Evolutionary conservation across 2,888 invertebrate genomes (phyloP).

Genomic region (Euphydryas editha): DNA sequence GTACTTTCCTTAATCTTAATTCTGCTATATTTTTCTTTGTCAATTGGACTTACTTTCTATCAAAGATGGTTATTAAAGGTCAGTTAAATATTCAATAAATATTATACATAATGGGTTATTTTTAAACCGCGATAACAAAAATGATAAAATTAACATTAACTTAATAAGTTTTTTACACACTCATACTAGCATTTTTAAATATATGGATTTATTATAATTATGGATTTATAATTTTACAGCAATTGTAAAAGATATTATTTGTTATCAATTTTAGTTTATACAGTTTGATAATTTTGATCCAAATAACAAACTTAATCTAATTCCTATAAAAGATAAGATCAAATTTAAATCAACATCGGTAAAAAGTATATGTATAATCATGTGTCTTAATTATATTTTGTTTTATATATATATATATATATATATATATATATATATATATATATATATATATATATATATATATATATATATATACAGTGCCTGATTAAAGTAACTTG

Average conservation of each 20-base stretch:
- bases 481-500: too few species aligned
- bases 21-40: conserved; percentile 93
- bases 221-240: not conserved
- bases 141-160: not conserved
- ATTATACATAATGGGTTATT: not conserved
- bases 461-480: too few species aligned
- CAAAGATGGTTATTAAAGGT: conserved; percentile 96
- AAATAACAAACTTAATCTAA: not conserved
- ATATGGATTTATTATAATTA: too few species aligned
- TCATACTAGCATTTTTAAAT: not conserved
- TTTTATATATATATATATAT: too few species aligned
- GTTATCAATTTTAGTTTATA: not conserved
- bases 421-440: too few species aligned
- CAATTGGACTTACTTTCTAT: conserved; percentile 98
- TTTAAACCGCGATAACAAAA: not conserved
- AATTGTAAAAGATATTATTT: not conserved
- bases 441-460: too few species aligned
- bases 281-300: conserved; percentile 7
- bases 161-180: not conserved
- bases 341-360: not conserved
- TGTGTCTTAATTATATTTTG: too few species aligned
- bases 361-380: not conserved
- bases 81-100: conserved; percentile 1
- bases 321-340: conserved; percentile 1
- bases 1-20: conserved; percentile 84